A percentile compares a stretch with the other conserved stretches of the same genome.
These are phyloP conservation scores for Styela plicata DNA, from an alignment of 23 tunicate genomes.

Conservation along the genomic window DNA sequence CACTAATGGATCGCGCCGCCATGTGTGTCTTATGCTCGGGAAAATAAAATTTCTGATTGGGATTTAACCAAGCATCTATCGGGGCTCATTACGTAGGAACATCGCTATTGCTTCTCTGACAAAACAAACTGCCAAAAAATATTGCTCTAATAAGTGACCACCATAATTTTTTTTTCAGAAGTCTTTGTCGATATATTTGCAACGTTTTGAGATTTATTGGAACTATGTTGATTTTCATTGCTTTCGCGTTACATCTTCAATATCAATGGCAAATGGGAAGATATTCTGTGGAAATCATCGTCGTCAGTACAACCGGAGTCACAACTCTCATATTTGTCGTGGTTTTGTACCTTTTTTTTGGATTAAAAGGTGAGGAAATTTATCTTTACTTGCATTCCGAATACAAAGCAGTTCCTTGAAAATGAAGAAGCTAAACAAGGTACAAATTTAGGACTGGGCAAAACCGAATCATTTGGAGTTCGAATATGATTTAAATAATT, in stretches of 20 bases:
- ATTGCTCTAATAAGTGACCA: too few species aligned
- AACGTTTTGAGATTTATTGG: constrained; percentile 17
- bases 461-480: too few species aligned
- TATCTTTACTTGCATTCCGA: background rate
- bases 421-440: too few species aligned
- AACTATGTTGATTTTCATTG: background rate
- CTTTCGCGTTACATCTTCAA: constrained; percentile 19
- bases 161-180: too few species aligned
- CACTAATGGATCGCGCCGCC: too few species aligned
- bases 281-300: constrained; percentile 1
- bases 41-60: background rate
- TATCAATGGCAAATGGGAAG: constrained; percentile 29
- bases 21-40: background rate
- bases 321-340: constrained; percentile 16
- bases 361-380: constrained; percentile 12
- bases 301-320: background rate
- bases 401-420: too few species aligned
- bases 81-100: too few species aligned
- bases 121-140: too few species aligned
- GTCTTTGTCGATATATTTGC: constrained; percentile 11
- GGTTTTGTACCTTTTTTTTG: constrained; percentile 10
- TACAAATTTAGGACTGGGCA: too few species aligned
- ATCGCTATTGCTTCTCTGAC: too few species aligned
- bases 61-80: too few species aligned
- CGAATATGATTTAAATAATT: too few species aligned